Evolutionary conservation across 1,140 invertebrate genomes (phyloP).

Genomic region (Heliconius hermathena): DNA sequence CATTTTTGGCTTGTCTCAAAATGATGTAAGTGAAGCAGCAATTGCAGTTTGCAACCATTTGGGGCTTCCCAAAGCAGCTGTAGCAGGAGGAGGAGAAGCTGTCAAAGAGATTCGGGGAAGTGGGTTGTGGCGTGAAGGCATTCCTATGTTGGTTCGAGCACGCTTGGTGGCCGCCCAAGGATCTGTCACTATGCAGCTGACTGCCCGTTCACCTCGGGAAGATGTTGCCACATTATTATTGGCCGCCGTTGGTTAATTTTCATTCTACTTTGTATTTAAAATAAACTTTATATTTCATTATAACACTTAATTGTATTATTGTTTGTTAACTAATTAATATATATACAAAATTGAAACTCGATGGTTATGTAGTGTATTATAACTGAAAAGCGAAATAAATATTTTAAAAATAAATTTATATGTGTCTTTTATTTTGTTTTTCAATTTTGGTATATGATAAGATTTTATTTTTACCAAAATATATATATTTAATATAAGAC

Average conservation of each 20-base stretch:
- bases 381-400: background rate
- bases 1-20: conserved; percentile 81
- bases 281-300: background rate
- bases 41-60: conserved; percentile 89
- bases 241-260: conserved; percentile 88
- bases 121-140: conserved; percentile 84
- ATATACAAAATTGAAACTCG: background rate
- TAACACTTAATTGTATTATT: background rate
- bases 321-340: background rate
- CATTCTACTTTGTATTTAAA: background rate
- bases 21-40: conserved; percentile 90
- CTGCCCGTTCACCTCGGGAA: conserved; percentile 83
- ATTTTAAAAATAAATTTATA: background rate
- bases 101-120: conserved; percentile 88
- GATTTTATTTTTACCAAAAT: background rate
- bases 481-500: background rate
- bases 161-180: conserved; percentile 89
- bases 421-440: background rate
- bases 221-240: conserved; percentile 92
- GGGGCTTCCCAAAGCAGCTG: conserved; percentile 89
- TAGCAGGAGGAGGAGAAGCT: conserved; percentile 51
- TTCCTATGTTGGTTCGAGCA: conserved; percentile 92
- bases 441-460: background rate
- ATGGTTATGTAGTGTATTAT: conserved; percentile 5
- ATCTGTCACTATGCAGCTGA: conserved; percentile 88